Base-by-base conservation (phyloP, 1,140 invertebrate genomes). In the Octopus bimaculoides region DNA sequence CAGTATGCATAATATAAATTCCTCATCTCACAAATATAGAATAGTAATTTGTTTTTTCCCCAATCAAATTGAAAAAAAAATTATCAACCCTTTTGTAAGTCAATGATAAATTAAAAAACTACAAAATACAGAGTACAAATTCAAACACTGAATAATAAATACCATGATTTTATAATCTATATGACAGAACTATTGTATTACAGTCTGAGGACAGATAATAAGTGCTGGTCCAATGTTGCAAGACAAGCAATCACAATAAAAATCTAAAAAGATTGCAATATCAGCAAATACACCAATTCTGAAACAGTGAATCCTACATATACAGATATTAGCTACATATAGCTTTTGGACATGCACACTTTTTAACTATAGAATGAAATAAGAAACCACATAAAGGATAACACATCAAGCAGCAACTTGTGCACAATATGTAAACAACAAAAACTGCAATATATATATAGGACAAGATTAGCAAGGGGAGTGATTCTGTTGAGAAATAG, bases 351-450 rank as follows among this genome's bases (percentile, higher is more conserved):
- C 66, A 71, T 71, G 66, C 66, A 71, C 66, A 20, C 66, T 71
- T 71, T 71, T 71, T 14, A 71, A 71, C 66, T 71, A 71, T 9
- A 6, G 66, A 71, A 14, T n/a, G 26, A 61, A 71, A 71, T 20
- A 71, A 71, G 66, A n/a, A 14, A 71, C 17, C 26, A 71, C 5
- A n/a, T n/a, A 14, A 71, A 71, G 66, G 26, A 71, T 71, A 5
- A 71, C 66, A 71, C 66, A 71, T 71, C 66, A 71, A 71, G 66
- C 66, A 71, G 66, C 66, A 71, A 71, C 66, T 71, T 71, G 66
- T 71, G 66, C 66, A 71, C 66, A 71, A 71, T 71, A 71, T 71
- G 66, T n/a, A 71, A 20, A 71, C 66, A 71, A 71, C 66, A 71
- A 20, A 71, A 71, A 71, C 66, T 71, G 66, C 66, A 71, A 71